phyloP scores from a whole-genome alignment of 1,140 invertebrate species.

The Berghia stephanieae region DNA sequence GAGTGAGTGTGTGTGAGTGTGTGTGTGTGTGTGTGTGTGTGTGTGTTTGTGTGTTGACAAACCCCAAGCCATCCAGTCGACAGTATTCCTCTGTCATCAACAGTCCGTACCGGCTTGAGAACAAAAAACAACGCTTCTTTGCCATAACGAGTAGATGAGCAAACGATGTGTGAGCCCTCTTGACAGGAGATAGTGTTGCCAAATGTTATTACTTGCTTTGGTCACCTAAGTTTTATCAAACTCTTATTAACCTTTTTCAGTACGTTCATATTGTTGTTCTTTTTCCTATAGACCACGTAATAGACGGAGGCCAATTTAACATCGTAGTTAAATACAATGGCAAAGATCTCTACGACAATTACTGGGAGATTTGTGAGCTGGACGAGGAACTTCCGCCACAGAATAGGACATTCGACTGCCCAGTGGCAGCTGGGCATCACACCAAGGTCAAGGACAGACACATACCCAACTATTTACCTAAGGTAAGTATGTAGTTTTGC shows the following conservation, averaged over 20 bases:
- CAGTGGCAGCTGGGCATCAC: conserved; percentile 37
- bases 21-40: background rate
- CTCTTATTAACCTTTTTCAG: too few species aligned
- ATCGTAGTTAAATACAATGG: conserved; percentile 52
- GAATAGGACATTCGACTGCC: conserved; percentile 50
- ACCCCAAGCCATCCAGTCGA: too few species aligned
- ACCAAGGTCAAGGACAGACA: conserved; percentile 46
- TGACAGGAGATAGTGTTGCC: too few species aligned
- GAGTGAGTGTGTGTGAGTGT: background rate
- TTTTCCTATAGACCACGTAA: conserved; percentile 33
- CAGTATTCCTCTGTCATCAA: too few species aligned
- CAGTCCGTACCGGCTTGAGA: too few species aligned
- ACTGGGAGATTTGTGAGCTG: conserved; percentile 55
- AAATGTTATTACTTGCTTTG: too few species aligned
- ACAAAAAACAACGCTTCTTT: too few species aligned
- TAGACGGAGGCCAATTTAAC: conserved; percentile 43
- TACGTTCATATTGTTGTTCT: background rate
- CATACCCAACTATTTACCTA: conserved; percentile 54
- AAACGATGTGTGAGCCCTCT: too few species aligned
- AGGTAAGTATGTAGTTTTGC: conserved; percentile 36
- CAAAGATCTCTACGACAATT: conserved; percentile 52
- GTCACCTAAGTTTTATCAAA: too few species aligned
- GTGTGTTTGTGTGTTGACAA: too few species aligned
- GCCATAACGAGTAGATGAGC: too few species aligned
- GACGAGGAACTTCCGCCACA: conserved; percentile 40